These are phyloP conservation scores for Platysteira castanea DNA, from an alignment of 2,113 vertebrate species.

Conservation along the genomic window DNA sequence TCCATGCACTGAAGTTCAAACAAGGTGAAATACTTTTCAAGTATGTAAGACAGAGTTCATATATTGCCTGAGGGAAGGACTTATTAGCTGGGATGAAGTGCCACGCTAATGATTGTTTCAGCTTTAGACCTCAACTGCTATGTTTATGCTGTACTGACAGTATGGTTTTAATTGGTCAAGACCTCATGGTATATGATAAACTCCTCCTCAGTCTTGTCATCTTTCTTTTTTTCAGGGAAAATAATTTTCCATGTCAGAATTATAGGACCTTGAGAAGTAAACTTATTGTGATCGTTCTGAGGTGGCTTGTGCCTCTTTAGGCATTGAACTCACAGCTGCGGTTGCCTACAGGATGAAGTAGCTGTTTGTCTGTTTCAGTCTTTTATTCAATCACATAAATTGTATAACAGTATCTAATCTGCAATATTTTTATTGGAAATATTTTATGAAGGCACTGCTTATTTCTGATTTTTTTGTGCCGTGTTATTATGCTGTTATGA, in stretches of 20 bases:
- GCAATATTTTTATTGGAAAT: neutral
- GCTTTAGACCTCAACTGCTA: neutral
- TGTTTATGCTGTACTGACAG: neutral
- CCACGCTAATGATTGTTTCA: neutral
- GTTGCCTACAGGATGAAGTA: neutral
- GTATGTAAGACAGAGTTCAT: rapidly evolving
- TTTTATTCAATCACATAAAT: neutral
- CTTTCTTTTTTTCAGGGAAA: neutral
- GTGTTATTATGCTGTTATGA: too few relatives aligned
- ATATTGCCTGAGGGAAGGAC: neutral
- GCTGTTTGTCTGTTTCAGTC: neutral
- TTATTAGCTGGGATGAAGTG: neutral
- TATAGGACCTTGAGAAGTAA: neutral
- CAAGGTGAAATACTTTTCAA: neutral
- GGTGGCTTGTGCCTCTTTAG: neutral
- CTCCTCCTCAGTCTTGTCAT: neutral
- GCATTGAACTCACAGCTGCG: neutral
- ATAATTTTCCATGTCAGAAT: neutral
- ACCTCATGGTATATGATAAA: neutral
- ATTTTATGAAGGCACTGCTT: neutral
- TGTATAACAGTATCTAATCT: neutral
- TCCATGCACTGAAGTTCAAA: neutral
- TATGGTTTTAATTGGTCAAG: neutral
- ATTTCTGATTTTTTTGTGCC: neutral
- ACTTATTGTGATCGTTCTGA: neutral